Conservation (phyloP, 2,888 invertebrate species). For the Gasteruption jaculator region DNA sequence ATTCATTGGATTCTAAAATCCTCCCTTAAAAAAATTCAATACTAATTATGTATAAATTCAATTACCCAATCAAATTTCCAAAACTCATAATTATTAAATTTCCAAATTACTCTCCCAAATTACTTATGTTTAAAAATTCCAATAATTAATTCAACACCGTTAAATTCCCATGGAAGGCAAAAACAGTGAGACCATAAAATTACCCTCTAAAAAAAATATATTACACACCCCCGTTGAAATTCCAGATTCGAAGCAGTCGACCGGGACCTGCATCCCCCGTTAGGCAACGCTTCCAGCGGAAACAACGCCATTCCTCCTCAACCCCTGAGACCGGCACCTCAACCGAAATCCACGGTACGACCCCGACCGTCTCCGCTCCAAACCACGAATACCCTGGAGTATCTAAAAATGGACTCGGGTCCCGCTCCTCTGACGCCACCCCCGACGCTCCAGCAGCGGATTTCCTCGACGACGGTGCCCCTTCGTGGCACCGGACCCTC, state of each 20-base stretch:
- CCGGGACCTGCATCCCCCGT: conserved; percentile 45
- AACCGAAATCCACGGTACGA: conserved; percentile 39
- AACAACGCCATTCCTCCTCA: conserved; percentile 65
- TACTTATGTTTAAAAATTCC: no score
- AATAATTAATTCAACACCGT: no score
- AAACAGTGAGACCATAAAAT: no score
- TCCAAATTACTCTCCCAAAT: no score
- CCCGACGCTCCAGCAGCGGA: conserved; percentile 25
- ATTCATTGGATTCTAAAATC: no score
- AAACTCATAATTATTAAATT: no score
- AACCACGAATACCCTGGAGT: conserved; percentile 36
- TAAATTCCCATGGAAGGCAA: no score
- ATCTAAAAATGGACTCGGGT: conserved; percentile 39
- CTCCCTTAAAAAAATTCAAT: no score
- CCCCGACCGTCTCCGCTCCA: conserved; percentile 45
- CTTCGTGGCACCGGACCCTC: conserved; percentile 23
- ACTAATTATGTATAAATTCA: no score
- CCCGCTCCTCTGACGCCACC: conserved; percentile 45
- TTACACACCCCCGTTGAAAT: no score
- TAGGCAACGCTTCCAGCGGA: conserved; percentile 24
- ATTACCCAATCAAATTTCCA: no score
- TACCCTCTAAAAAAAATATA: no score
- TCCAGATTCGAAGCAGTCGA: conserved; percentile 47
- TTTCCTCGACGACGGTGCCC: conserved; percentile 10
- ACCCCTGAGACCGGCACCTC: conserved; percentile 62